Evolutionary conservation across 2,113 vertebrate genomes (phyloP).

Genomic region (Corythornis madagascariensis): DNA sequence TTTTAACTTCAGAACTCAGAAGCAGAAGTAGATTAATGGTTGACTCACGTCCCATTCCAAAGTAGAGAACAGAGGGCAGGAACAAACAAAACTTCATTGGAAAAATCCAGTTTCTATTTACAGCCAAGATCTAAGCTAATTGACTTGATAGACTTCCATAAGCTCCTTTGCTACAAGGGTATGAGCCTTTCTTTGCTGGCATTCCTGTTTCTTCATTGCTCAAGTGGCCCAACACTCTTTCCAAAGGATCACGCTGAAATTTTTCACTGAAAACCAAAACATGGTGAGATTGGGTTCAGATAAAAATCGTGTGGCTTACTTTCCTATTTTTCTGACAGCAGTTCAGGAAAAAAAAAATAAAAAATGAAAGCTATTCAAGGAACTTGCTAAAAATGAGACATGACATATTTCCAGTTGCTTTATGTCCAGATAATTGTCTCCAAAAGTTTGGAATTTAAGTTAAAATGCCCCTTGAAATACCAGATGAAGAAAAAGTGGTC

Average conservation of each 20-base stretch:
- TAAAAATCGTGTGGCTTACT: neutral
- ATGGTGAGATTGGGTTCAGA: neutral
- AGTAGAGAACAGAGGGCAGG: neutral
- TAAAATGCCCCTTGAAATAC: neutral
- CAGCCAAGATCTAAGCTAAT: neutral
- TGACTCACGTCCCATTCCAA: neutral
- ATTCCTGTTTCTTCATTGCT: neutral
- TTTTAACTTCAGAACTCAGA: neutral
- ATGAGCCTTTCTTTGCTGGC: neutral
- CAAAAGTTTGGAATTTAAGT: neutral
- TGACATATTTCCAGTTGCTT: neutral
- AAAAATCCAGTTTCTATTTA: neutral
- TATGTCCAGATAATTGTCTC: slow-evolving; percentile 24
- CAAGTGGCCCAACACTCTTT: neutral
- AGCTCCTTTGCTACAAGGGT: neutral
- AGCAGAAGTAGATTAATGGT: neutral
- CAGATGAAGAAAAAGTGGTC: no score
- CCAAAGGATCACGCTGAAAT: neutral
- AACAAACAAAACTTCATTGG: neutral
- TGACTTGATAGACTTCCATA: neutral
- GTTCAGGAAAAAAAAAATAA: neutral
- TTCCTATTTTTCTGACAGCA: neutral
- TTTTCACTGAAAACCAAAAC: neutral
- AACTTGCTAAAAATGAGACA: neutral
- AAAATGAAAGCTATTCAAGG: neutral